phyloP scores from a whole-genome alignment of 2,113 vertebrate species.

The Peromyscus polionotus region DNA sequence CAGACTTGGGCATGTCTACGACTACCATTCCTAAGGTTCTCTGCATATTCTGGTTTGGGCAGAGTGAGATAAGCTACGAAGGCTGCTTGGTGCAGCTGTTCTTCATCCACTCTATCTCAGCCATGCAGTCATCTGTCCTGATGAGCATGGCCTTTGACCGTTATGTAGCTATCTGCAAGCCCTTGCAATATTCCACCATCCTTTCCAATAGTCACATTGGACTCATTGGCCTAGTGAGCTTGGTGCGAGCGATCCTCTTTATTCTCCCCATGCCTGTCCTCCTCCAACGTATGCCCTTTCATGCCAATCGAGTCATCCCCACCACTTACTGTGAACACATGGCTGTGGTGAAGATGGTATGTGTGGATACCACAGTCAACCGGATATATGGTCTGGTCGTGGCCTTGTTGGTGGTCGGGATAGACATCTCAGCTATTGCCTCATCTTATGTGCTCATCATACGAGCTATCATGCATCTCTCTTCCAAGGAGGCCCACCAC shows the following conservation, averaged over 20 bases:
- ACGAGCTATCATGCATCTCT: constrained; percentile 76
- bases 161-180: constrained; percentile 78
- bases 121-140: constrained; percentile 74
- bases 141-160: constrained; percentile 78
- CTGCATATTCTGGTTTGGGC: constrained; percentile 77
- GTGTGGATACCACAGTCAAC: constrained; percentile 79
- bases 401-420: constrained; percentile 85
- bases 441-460: constrained; percentile 86
- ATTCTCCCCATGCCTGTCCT: constrained; percentile 81
- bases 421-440: constrained; percentile 85
- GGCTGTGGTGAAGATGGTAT: constrained; percentile 88
- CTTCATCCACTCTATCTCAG: constrained; percentile 82
- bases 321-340: constrained; percentile 88
- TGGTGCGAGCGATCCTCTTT: constrained; percentile 71
- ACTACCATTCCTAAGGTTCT: constrained; percentile 79
- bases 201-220: constrained; percentile 76
- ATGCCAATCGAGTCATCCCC: constrained; percentile 52
- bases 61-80: constrained; percentile 74
- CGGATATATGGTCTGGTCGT: constrained; percentile 82
- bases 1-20: constrained; percentile 76
- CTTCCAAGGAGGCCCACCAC: constrained; percentile 79
- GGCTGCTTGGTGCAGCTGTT: constrained; percentile 81
- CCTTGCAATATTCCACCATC: constrained; percentile 73
- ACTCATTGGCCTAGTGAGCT: constrained; percentile 62
- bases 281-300: constrained; percentile 78